phyloP scores from a whole-genome alignment of 1,140 invertebrate species.

The Apis dorsata region DNA sequence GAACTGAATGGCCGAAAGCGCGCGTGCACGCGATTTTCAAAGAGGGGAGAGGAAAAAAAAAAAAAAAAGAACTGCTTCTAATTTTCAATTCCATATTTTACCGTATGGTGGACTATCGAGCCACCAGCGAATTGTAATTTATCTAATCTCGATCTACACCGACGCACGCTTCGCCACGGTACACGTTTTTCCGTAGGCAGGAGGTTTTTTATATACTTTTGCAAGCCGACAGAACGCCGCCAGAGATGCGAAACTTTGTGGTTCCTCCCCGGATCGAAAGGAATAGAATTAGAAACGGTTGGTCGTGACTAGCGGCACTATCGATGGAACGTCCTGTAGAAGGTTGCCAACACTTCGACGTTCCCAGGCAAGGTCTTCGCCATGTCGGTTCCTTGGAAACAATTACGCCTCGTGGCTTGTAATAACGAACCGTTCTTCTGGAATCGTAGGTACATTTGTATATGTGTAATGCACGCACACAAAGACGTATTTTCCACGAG shows the following conservation, averaged over 20 bases:
- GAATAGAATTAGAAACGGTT: slow-evolving; percentile 42
- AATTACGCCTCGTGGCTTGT: slow-evolving; percentile 73
- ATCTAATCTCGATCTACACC: slow-evolving; percentile 45
- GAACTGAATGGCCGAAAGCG: neutral
- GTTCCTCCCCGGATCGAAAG: slow-evolving; percentile 15
- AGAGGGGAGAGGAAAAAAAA: too few species aligned
- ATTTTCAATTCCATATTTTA: slow-evolving; percentile 48
- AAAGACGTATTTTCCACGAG: slow-evolving; percentile 42
- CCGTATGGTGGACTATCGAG: neutral
- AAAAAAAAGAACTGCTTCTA: slow-evolving; percentile 5
- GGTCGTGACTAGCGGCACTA: slow-evolving; percentile 67
- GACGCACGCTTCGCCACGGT: slow-evolving; percentile 13
- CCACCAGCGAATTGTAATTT: slow-evolving; percentile 8
- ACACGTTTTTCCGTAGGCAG: neutral
- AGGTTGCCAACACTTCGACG: slow-evolving; percentile 63
- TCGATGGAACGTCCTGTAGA: slow-evolving; percentile 67
- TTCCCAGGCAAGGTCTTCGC: slow-evolving; percentile 74
- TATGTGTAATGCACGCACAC: slow-evolving; percentile 23
- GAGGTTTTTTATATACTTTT: neutral
- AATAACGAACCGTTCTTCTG: slow-evolving; percentile 72
- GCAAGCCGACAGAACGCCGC: neutral
- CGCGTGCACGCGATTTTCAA: slow-evolving; percentile 26
- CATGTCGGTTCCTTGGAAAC: slow-evolving; percentile 75
- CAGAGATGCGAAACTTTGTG: slow-evolving; percentile 7
- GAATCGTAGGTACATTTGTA: slow-evolving; percentile 56